Evolutionary conservation across 2,797 vertebrate species (phyloP), one percentile per base, ranked within the genome.

Genomic region (Vireo griseus): DNA sequence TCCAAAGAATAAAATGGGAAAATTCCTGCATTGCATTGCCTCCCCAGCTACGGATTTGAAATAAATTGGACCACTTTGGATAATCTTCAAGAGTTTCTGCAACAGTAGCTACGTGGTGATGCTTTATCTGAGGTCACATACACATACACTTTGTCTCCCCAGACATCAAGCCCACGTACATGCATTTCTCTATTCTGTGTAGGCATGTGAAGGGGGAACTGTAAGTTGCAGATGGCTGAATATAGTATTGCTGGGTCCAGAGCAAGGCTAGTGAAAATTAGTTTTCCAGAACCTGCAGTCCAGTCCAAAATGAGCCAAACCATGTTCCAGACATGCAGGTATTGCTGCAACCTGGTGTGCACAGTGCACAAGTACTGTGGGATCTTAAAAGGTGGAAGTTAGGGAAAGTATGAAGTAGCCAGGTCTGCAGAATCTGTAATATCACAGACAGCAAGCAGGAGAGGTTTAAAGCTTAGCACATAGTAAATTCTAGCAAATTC

Each of bases 151-250:
- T 89, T 72, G 42, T 73, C 71, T 93, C 82, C 68, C 51, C 62
- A 95, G 92, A 93, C 79, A 81, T 78, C 75, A 91, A 93, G n/a
- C 75, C 89, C 72, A 91, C 37, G 0, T 45, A 78, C 44, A 57
- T 66, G 62, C 73, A 84, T 84, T 86, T 94, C 73, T 92, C 83
- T 69, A n/a, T 48, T 86, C 82, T 67, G 79, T 86, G 87, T 76
- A 92, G 89, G 94, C 82, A 88, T 81, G 66, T 0, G 18, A 79
- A 86, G 67, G 69, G 72, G 58, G 63, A 96, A 57, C 62, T 94
- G 76, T 62, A 94, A 96, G 62, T 42, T 94, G 77, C 74, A 94
- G 71, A 75, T 94, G 66, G 82, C 66, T 94, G 69, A 93, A 91
- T 92, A 88, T 40, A 86, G 85, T 82, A 88, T 78, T 88, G 24